phyloP scores from a whole-genome alignment of 2,113 vertebrate species.

The Hypomesus transpacificus region DNA sequence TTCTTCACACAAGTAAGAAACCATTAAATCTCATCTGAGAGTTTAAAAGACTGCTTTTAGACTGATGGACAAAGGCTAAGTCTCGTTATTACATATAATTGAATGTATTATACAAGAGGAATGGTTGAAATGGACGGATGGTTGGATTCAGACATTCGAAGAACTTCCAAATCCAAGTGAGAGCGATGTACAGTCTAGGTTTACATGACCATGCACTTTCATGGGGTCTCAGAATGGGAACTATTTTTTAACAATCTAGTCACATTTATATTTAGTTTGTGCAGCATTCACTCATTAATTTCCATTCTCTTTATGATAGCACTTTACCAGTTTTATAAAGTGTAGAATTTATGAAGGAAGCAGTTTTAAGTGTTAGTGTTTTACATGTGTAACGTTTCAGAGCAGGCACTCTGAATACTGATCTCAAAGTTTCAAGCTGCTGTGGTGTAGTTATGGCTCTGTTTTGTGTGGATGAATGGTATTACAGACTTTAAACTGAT shows the following conservation, averaged over 20 bases:
- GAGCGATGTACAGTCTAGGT: conserved; percentile 7
- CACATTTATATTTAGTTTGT: conserved; percentile 7
- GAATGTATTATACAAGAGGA: background rate
- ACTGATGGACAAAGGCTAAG: too few relatives aligned
- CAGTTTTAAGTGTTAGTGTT: background rate
- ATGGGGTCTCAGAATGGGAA: conserved; percentile 14
- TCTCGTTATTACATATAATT: background rate
- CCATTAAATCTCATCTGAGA: too few relatives aligned
- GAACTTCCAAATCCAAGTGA: background rate
- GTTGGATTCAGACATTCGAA: background rate
- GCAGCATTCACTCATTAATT: conserved; percentile 20
- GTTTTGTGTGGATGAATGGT: background rate
- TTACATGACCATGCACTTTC: conserved; percentile 30
- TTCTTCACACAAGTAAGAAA: too few relatives aligned
- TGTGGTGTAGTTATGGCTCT: background rate
- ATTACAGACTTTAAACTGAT: background rate
- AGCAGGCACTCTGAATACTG: conserved; percentile 72
- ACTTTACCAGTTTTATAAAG: conserved; percentile 49
- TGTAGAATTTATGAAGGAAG: conserved; percentile 12
- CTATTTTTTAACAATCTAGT: conserved; percentile 2
- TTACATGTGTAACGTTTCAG: conserved; percentile 43
- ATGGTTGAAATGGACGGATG: too few relatives aligned
- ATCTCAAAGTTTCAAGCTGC: background rate
- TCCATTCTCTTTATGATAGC: conserved; percentile 27
- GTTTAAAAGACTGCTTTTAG: too few relatives aligned